Conservation (phyloP, 2,113 vertebrate genomes). For the Ornithorhynchus anatinus region DNA sequence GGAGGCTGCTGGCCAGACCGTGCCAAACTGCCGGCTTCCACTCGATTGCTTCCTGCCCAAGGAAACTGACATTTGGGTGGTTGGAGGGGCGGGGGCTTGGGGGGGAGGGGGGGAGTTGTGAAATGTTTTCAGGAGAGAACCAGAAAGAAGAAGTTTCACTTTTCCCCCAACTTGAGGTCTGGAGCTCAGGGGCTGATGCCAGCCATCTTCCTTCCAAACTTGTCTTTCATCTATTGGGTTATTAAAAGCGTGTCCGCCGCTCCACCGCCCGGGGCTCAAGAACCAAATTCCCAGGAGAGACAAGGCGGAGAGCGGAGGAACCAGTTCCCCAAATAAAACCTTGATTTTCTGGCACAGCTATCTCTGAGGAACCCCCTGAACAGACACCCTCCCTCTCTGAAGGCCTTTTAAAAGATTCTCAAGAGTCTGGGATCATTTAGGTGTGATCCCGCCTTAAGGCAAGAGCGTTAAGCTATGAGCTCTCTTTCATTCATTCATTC, state of each 20-base stretch:
- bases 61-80: slow-evolving; percentile 59
- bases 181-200: not conserved
- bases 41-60: slow-evolving; percentile 11
- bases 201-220: not conserved
- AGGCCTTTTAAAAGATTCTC: too few species aligned
- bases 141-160: slow-evolving; percentile 43
- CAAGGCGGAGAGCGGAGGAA: not conserved
- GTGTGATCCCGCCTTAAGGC: not conserved
- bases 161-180: slow-evolving; percentile 39
- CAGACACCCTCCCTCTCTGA: too few species aligned
- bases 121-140: slow-evolving; percentile 30
- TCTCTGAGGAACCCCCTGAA: too few species aligned
- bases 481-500: too few species aligned
- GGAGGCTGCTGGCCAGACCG: slow-evolving; percentile 44
- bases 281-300: not conserved
- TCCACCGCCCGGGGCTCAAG: too few species aligned
- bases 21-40: slow-evolving; percentile 35
- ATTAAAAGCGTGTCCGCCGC: too few species aligned
- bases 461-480: not conserved
- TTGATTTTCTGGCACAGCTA: not conserved
- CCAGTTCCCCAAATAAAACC: not conserved
- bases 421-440: too few species aligned
- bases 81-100: slow-evolving; percentile 52
- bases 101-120: slow-evolving; percentile 38
- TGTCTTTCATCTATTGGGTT: too few species aligned